Percentiles rank a stretch among this genome's conserved stretches.
phyloP scores from a whole-genome alignment of 2,113 vertebrate species.

The Cyprinus carpio region DNA sequence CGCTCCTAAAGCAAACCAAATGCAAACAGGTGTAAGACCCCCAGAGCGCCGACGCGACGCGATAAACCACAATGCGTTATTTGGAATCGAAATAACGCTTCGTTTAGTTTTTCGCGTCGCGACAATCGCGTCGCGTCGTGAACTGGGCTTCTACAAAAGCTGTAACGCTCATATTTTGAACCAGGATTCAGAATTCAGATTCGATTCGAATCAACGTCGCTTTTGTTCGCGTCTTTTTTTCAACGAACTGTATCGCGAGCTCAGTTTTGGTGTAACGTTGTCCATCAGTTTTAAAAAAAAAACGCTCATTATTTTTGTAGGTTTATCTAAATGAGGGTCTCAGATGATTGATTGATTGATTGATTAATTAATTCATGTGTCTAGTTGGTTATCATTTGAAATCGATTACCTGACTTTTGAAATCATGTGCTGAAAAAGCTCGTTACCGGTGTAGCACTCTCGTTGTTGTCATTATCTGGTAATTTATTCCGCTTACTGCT shows the following conservation, averaged over 20 bases:
- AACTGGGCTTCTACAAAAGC: not conserved
- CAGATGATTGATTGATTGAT: not conserved
- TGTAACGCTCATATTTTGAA: not conserved
- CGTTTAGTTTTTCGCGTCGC: not conserved
- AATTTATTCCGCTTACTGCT: not conserved
- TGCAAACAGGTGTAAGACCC: slow-evolving; percentile 42
- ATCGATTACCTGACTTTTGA: not conserved
- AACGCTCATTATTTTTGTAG: not conserved
- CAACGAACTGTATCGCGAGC: not conserved
- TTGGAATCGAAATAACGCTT: not conserved
- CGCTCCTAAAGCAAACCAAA: slow-evolving; percentile 13
- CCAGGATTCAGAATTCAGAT: not conserved
- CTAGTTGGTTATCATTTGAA: slow-evolving; percentile 1
- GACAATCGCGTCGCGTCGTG: not conserved
- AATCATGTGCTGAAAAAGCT: not conserved
- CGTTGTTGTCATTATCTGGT: not conserved
- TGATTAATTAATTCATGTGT: not conserved
- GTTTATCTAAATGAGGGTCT: not conserved
- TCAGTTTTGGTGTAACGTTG: not conserved
- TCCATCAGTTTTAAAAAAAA: not conserved
- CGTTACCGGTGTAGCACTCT: not conserved
- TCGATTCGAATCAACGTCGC: not conserved
- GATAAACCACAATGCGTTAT: not conserved
- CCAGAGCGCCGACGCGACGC: slow-evolving; percentile 29
- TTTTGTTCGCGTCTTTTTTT: not conserved